Percentiles rank a stretch among this genome's conserved stretches.
Conservation (phyloP, 2,113 vertebrate species). For the Naja naja region DNA sequence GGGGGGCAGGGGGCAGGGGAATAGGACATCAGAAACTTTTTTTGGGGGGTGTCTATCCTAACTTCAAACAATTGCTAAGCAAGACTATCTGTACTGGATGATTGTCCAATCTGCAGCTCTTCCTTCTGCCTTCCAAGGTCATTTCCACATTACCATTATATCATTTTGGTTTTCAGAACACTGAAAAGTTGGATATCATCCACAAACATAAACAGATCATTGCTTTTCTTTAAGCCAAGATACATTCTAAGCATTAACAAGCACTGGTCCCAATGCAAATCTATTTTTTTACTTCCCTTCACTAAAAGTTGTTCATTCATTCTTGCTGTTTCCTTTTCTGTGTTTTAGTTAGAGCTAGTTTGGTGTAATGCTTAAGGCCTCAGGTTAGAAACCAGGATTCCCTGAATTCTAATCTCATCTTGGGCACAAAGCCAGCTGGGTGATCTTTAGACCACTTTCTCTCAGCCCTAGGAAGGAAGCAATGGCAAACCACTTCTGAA, state of each 20-base stretch:
- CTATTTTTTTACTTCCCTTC: background rate
- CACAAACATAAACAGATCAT: background rate
- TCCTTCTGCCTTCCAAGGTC: background rate
- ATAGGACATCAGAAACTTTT: background rate
- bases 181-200: background rate
- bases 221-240: background rate
- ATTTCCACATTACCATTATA: background rate
- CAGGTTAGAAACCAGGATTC: background rate
- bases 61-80: background rate
- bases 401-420: background rate
- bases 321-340: background rate
- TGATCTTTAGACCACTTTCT: background rate
- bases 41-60: background rate
- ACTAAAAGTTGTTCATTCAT: background rate
- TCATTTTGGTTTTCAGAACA: background rate
- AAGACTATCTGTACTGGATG: background rate
- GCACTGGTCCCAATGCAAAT: background rate
- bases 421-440: background rate
- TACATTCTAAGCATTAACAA: background rate
- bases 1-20: accelerated
- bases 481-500: background rate
- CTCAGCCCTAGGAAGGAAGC: background rate
- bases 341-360: background rate
- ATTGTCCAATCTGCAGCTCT: background rate
- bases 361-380: background rate